Base-by-base conservation (phyloP, 1,140 invertebrate species). In the Drosophila nigromelanica region DNA sequence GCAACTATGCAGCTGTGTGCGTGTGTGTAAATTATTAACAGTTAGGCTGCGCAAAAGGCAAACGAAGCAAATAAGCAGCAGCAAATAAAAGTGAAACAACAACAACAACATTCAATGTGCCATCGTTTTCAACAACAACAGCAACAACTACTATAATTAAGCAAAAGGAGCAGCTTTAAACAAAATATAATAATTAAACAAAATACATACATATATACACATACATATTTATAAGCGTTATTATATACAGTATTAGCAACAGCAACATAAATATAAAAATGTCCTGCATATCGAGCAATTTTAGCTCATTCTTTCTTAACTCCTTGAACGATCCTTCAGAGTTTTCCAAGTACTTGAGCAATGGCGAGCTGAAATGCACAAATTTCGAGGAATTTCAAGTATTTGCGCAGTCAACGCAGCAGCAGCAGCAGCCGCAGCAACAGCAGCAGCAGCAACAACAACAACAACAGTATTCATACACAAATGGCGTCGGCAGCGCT, bases 281-380 rank as follows among this genome's bases (percentile, higher is more conserved):
- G 90, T 91, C 90, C 86, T 91, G 90, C 86, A 91, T 91, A 81
- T 91, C 90, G 69, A 91, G 86, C 73, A 91, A 91, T 71, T 91
- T 91, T 60, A 91, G 90, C 78, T 91, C 90, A 54, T 91, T 91
- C 73, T 91, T 91, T 56, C 77, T 91, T 12, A 90, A 91, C 63
- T 91, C 90, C 30, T 71, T 91, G 45, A 91, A 91, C 63, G 90
- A 91, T 90, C 86, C 90, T 76, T 91, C 90, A 75, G 90, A 91
- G 78, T 91, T 91, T 80, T 91, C 90, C 76, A 91, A 91, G 75
- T 91, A 91, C 81, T 86, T 91, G 77, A 91, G 90, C 75, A 91
- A 91, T 89, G 90, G 90, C 73, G 90, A 91, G 71, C 70, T 91
- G 47, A 91, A 91, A 79, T 90, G 89, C 68, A 79, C 85, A 48